These are phyloP conservation scores for Drosophila robusta DNA, from an alignment of 2,888 invertebrate species.

Conservation along the genomic window DNA sequence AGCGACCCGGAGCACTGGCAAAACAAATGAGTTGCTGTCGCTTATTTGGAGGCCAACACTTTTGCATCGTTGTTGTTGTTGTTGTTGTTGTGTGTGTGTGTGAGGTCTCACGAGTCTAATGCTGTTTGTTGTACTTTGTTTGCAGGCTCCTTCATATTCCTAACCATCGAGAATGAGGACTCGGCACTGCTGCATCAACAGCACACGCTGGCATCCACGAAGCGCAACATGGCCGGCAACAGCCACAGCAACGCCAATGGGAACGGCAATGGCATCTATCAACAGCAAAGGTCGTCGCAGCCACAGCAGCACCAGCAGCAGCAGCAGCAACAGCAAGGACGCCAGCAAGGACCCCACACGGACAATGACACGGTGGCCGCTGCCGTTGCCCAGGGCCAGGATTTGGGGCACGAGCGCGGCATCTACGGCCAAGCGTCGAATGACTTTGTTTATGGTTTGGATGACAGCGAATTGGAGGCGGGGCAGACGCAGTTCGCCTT, in stretches of 20 bases:
- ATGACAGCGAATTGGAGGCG: constrained; percentile 61
- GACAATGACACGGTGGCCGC: constrained; percentile 79
- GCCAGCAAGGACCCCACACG: constrained; percentile 50
- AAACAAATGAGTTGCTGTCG: constrained; percentile 38
- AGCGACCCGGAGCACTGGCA: constrained; percentile 20
- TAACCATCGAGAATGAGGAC: constrained; percentile 90
- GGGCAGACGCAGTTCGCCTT: constrained; percentile 79
- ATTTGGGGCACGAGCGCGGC: constrained; percentile 32
- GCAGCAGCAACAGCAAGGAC: constrained; percentile 26
- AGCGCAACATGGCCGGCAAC: constrained; percentile 70
- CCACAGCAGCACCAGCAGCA: constrained; percentile 20
- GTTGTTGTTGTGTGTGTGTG: constrained; percentile 12
- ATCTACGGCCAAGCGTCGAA: constrained; percentile 59
- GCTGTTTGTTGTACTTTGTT: constrained; percentile 71
- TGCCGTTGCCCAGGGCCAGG: constrained; percentile 60
- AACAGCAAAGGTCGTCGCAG: constrained; percentile 55
- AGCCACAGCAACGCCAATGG: constrained; percentile 44
- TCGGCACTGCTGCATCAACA: constrained; percentile 85
- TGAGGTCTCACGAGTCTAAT: constrained; percentile 36
- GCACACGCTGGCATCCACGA: constrained; percentile 87
- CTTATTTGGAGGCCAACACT: constrained; percentile 22
- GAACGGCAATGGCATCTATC: constrained; percentile 59
- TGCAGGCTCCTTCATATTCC: constrained; percentile 92
- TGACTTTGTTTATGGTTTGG: constrained; percentile 82
- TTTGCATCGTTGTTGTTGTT: constrained; percentile 1